Percentiles rank a stretch among this genome's conserved stretches.
Evolutionary conservation across 2,797 vertebrate genomes (phyloP).

Genomic region (Chelmon rostratus): DNA sequence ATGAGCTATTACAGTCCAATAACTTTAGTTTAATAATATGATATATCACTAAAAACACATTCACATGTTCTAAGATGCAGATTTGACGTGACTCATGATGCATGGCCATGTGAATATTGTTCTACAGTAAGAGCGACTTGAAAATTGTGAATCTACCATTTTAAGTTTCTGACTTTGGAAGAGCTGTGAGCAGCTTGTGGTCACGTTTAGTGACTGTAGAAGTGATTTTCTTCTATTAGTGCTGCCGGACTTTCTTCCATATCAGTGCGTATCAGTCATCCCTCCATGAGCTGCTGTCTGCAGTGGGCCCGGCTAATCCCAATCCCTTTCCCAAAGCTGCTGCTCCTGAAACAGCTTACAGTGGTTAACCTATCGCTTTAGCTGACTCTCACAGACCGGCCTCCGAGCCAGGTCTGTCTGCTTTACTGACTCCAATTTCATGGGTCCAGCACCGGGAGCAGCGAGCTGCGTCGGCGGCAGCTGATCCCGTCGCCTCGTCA

Average conservation of each 20-base stretch:
- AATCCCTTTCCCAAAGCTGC: constrained; percentile 62
- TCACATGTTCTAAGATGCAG: too few species aligned
- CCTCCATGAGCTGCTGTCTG: constrained; percentile 8
- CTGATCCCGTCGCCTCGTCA: constrained; percentile 15
- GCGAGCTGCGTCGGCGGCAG: background rate
- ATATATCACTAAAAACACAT: background rate
- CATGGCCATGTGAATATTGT: background rate
- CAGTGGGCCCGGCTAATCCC: constrained; percentile 52
- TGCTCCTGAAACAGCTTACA: constrained; percentile 57
- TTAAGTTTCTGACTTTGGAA: constrained; percentile 2
- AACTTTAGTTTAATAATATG: too few species aligned
- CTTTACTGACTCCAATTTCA: constrained; percentile 42
- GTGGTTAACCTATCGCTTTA: constrained; percentile 53
- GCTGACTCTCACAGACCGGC: constrained; percentile 25
- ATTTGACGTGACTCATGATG: background rate
- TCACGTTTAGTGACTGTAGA: constrained; percentile 1
- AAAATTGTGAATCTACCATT: constrained; percentile 1
- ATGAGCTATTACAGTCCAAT: too few species aligned
- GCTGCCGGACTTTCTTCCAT: background rate
- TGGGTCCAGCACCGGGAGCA: background rate
- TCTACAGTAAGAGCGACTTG: background rate
- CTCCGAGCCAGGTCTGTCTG: constrained; percentile 29
- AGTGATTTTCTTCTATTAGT: background rate
- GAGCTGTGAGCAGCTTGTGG: background rate
- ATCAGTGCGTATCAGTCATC: constrained; percentile 12